These are phyloP conservation scores for Jacana jacana DNA, from an alignment of 2,113 vertebrate genomes.

Conservation along the genomic window DNA sequence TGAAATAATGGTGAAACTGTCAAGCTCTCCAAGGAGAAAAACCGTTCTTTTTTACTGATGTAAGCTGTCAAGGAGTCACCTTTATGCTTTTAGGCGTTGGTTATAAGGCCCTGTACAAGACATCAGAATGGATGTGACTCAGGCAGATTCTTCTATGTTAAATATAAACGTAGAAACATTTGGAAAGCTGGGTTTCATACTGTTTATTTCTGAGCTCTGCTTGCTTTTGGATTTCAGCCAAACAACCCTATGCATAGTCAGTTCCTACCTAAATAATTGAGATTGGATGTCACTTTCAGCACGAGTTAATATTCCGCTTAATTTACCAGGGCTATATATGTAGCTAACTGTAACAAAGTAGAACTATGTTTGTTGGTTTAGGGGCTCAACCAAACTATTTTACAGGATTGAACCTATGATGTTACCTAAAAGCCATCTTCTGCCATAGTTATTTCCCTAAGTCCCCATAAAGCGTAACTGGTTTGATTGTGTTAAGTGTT, in stretches of 20 bases:
- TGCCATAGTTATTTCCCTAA: not conserved
- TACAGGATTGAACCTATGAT: not conserved
- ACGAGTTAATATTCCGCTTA: not conserved
- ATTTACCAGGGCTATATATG: not conserved
- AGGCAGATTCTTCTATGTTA: not conserved
- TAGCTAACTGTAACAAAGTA: not conserved
- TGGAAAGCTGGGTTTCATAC: not conserved
- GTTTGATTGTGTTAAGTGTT: not conserved
- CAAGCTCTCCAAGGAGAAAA: not conserved
- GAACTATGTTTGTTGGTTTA: not conserved
- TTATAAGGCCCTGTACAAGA: not conserved
- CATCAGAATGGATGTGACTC: not conserved
- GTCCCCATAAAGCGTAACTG: not conserved
- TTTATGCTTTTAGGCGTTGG: not conserved
- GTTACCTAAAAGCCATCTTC: not conserved
- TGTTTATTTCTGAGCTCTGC: not conserved
- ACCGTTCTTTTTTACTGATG: not conserved
- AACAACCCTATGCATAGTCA: not conserved
- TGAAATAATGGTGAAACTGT: not conserved
- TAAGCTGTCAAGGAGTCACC: not conserved
- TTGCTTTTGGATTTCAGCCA: constrained; percentile 31
- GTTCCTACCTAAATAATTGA: not conserved
- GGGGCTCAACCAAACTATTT: not conserved
- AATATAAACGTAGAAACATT: constrained; percentile 2
- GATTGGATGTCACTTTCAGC: not conserved